These are phyloP conservation scores for Dryococelus australis DNA, from an alignment of 2,888 invertebrate species.

Conservation along the genomic window DNA sequence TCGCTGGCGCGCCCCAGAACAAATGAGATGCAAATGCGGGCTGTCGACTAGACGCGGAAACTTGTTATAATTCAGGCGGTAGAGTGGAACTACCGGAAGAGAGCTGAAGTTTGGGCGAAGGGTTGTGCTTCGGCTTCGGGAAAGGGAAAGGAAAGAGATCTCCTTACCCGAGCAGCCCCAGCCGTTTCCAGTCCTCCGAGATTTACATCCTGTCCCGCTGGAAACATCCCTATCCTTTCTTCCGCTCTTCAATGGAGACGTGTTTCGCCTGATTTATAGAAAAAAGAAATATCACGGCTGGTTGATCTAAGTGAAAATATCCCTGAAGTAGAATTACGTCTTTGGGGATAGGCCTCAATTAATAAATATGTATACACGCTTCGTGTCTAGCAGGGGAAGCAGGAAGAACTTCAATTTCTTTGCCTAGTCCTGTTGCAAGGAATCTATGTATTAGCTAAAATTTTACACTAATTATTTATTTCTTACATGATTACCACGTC, in stretches of 20 bases:
- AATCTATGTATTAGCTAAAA: no score
- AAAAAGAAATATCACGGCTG: neutral
- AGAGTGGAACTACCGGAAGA: conserved; percentile 7
- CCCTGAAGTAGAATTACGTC: neutral
- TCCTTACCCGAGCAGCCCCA: neutral
- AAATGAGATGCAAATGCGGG: conserved; percentile 16
- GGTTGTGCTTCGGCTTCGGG: neutral
- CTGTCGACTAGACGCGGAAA: conserved; percentile 7
- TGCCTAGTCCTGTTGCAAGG: no score
- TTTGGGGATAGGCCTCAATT: neutral
- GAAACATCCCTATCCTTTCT: neutral
- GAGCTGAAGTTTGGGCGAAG: neutral
- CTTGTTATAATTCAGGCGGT: conserved; percentile 3
- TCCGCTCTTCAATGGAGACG: neutral
- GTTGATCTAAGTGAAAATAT: neutral
- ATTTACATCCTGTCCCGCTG: neutral
- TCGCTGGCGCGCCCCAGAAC: neutral
- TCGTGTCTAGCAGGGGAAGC: no score
- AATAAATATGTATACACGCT: neutral
- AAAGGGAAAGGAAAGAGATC: neutral
- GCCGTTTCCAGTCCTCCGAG: neutral
- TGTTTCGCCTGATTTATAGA: neutral
- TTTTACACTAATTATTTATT: no score
- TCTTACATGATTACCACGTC: no score
- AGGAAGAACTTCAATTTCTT: no score